Conservation (phyloP, 2,113 vertebrate genomes). For the Ophiodon elongatus region DNA sequence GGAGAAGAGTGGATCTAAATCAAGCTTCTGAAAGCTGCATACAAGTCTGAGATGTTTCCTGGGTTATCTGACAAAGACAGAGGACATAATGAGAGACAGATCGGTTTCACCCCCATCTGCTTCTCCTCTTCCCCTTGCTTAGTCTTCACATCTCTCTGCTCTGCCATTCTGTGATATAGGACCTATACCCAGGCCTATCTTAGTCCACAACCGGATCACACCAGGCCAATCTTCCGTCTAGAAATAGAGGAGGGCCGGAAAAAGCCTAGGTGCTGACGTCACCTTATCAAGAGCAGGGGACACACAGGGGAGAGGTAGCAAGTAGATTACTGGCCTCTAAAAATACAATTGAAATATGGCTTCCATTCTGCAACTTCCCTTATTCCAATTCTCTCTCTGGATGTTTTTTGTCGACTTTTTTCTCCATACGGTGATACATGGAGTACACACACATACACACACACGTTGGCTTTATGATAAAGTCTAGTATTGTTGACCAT, state of each 20-base stretch:
- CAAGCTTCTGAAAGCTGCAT: slow-evolving; percentile 72
- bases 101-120: slow-evolving; percentile 72
- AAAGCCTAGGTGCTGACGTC: slow-evolving; percentile 73
- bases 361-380: slow-evolving; percentile 58
- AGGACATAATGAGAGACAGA: slow-evolving; percentile 77
- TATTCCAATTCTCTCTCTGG: slow-evolving; percentile 16
- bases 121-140: slow-evolving; percentile 54
- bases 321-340: slow-evolving; percentile 71
- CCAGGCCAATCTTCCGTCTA: slow-evolving; percentile 58
- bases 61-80: slow-evolving; percentile 80
- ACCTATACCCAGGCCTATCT: slow-evolving; percentile 50
- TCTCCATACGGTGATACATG: slow-evolving; percentile 8
- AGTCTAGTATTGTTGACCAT: slow-evolving; percentile 37
- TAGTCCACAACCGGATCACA: slow-evolving; percentile 66
- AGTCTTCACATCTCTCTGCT: slow-evolving; percentile 42
- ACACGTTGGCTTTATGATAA: slow-evolving; percentile 35
- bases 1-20: slow-evolving; percentile 74
- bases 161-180: slow-evolving; percentile 58
- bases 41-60: slow-evolving; percentile 77
- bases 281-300: slow-evolving; percentile 68
- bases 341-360: slow-evolving; percentile 75
- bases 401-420: slow-evolving; percentile 32
- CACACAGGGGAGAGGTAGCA: slow-evolving; percentile 56
- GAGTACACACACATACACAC: not conserved
- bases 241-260: slow-evolving; percentile 74